These are phyloP conservation scores for Uloborus diversus DNA, from an alignment of 1,140 invertebrate species.

Conservation along the genomic window DNA sequence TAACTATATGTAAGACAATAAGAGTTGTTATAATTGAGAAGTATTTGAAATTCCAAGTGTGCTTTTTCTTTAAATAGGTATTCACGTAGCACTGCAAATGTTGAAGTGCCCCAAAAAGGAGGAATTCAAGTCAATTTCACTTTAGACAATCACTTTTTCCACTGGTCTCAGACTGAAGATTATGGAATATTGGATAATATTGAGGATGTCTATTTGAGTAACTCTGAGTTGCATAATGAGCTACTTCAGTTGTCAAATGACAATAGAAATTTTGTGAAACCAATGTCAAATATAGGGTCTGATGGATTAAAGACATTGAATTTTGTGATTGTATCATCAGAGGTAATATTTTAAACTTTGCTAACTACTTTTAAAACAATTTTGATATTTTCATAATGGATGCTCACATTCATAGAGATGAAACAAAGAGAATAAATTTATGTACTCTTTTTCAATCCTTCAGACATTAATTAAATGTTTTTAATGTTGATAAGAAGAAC, in stretches of 20 bases:
- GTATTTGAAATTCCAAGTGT: too few relatives aligned
- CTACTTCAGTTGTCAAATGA: conserved; percentile 75
- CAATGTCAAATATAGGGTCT: conserved; percentile 35
- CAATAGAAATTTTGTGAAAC: conserved; percentile 70
- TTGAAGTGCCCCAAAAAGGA: conserved; percentile 73
- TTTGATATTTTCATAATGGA: too few relatives aligned
- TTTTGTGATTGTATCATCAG: conserved; percentile 40
- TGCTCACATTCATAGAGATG: neutral
- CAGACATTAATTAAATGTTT: too few relatives aligned
- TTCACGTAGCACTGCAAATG: conserved; percentile 70
- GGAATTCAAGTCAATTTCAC: conserved; percentile 79
- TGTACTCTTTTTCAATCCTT: too few relatives aligned
- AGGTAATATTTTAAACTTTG: conserved; percentile 18
- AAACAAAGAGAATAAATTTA: neutral
- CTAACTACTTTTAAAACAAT: neutral
- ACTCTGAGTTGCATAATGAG: conserved; percentile 71
- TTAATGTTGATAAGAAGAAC: too few relatives aligned
- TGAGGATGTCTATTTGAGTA: conserved; percentile 71
- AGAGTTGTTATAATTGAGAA: too few relatives aligned
- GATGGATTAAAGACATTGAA: conserved; percentile 28
- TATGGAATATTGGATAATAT: conserved; percentile 72
- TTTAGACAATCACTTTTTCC: conserved; percentile 76
- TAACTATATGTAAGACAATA: too few relatives aligned
- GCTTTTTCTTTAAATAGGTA: conserved; percentile 75
- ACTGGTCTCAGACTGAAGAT: conserved; percentile 82